Evolutionary conservation across 2,888 invertebrate species (phyloP), one percentile per base, ranked within the genome.

Genomic region (Papilio protenor): DNA sequence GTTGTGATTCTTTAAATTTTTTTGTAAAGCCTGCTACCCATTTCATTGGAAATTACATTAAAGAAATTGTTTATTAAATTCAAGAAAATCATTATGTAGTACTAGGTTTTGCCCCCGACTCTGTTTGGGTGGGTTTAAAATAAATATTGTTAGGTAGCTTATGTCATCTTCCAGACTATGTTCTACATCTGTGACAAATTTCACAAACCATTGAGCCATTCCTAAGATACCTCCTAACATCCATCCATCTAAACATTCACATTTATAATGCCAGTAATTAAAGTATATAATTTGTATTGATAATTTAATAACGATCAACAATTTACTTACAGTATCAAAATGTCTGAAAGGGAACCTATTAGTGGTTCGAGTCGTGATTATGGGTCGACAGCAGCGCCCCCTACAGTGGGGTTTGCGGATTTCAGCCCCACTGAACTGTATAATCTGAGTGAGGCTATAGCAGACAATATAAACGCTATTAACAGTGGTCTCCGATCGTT

Each of bases 391-490:
- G 92, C 95, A 1, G 93, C 95, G 52, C 94, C 96, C 80, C 97
- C 97, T 80, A 95, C 96, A 71, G 97, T 97, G 40, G 96, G 96
- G 71, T 96, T 96, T 81, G 95, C 96, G 12, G 96, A 96, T 80
- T 96, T 96, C 87, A 96, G 96, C 84, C 96, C 97, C 4, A 96
- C 96, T 2, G 97, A 97, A 90, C 95, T 98, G 81, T 97, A 97
- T 88, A 97, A 96, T 86, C 92, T 98, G 71, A 97, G 97, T 86
- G 98, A 98, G 88, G 96, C 96, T 85, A 97, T 98, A 79, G 97
- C 97, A 0, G 96, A 97, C 77, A 98, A 97, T 90, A 96, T 98
- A 76, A 97, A 96, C 86, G 96, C 96, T 0, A 97, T 98, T 74
- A 97, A 97, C 86, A 96, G 96, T 69, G 97, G 97, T 81, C 96